phyloP scores from a whole-genome alignment of 2,888 invertebrate species.

The Brassicogethes aeneus region DNA sequence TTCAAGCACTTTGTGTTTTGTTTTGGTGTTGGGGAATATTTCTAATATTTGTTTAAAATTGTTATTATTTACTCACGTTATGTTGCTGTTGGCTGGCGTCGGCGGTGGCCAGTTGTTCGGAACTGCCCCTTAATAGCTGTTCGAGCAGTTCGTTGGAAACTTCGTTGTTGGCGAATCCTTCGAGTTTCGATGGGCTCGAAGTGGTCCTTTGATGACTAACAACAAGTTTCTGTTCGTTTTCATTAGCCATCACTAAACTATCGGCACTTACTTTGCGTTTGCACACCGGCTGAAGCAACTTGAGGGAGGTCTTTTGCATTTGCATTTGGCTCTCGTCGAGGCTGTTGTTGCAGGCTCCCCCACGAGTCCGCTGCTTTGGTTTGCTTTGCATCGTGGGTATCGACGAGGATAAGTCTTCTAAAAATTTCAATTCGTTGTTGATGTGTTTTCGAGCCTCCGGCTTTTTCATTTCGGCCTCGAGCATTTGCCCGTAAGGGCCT shows the following conservation, averaged over 20 bases:
- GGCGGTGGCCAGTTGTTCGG: constrained; percentile 63
- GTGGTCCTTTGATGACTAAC: constrained; percentile 67
- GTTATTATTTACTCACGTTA: constrained; percentile 34
- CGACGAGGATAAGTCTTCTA: constrained; percentile 39
- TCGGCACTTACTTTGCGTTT: constrained; percentile 41
- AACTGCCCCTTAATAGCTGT: constrained; percentile 69
- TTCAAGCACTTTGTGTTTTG: no score
- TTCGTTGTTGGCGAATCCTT: constrained; percentile 45
- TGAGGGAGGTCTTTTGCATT: constrained; percentile 18
- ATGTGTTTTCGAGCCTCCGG: constrained; percentile 48
- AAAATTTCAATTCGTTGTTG: constrained; percentile 49
- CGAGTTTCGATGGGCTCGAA: constrained; percentile 70
- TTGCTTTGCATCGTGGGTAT: constrained; percentile 22
- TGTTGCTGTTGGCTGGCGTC: constrained; percentile 32
- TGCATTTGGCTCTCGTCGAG: constrained; percentile 39
- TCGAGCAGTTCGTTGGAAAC: constrained; percentile 63
- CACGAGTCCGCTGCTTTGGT: constrained; percentile 35
- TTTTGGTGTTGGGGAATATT: no score
- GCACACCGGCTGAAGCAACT: constrained; percentile 32
- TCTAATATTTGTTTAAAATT: no score
- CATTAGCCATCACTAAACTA: constrained; percentile 25
- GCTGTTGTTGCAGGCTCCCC: constrained; percentile 46
- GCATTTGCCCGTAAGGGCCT: constrained; percentile 72
- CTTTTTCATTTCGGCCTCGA: constrained; percentile 73
- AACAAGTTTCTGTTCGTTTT: constrained; percentile 36